These are phyloP conservation scores for Dendrocopos noguchii DNA, from an alignment of 2,113 vertebrate species.

Conservation along the genomic window DNA sequence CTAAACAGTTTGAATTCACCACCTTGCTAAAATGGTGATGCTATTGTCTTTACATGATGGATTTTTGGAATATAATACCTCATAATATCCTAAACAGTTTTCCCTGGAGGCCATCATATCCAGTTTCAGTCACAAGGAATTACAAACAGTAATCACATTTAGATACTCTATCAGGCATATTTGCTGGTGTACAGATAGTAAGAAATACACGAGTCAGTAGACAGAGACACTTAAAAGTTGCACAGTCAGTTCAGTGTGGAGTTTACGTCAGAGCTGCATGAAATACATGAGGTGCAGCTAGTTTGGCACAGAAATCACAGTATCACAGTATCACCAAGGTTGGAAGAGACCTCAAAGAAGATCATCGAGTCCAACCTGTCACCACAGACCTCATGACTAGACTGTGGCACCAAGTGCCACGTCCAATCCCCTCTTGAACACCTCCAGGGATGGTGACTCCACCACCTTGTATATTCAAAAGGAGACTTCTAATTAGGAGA, in stretches of 20 bases:
- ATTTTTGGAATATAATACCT: background rate
- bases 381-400: no score
- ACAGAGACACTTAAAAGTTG: background rate
- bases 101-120: background rate
- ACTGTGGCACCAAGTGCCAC: no score
- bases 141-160: background rate
- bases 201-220: background rate
- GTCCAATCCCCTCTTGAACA: no score
- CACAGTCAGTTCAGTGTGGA: background rate
- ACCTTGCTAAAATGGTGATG: background rate
- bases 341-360: no score
- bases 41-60: background rate
- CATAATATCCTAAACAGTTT: background rate
- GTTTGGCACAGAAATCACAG: background rate
- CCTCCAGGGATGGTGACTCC: no score
- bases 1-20: background rate
- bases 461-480: background rate
- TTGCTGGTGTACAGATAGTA: background rate
- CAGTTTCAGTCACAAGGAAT: background rate
- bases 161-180: background rate
- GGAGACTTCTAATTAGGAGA: no score
- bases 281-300: background rate
- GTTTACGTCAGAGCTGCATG: background rate
- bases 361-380: no score
- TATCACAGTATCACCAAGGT: no score